A percentile compares a stretch with the other conserved stretches of the same genome.
Conservation (phyloP, 2,888 invertebrate species). For the Acleris cristana region DNA sequence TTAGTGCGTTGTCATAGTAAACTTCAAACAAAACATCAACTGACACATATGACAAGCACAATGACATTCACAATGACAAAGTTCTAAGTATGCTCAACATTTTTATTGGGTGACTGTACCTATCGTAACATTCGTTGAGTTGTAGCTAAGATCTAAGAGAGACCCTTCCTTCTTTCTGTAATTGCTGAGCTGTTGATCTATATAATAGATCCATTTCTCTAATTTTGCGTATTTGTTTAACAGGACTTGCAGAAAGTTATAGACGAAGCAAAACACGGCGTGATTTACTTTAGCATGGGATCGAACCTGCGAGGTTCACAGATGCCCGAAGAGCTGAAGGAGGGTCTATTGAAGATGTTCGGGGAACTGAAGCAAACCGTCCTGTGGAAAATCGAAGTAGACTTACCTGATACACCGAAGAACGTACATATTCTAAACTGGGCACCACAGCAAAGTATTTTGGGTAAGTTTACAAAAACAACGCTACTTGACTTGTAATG, state of each 20-base stretch:
- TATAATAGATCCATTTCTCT: too few species aligned
- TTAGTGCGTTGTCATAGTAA: too few species aligned
- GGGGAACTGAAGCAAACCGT: constrained; percentile 67
- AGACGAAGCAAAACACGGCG: constrained; percentile 60
- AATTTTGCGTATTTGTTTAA: background rate
- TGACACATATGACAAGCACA: too few species aligned
- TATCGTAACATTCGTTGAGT: too few species aligned
- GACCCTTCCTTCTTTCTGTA: too few species aligned
- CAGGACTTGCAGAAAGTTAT: constrained; percentile 61
- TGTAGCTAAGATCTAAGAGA: too few species aligned
- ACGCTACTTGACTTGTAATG: too few species aligned
- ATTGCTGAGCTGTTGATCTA: too few species aligned
- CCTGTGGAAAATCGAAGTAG: constrained; percentile 73
- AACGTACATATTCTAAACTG: constrained; percentile 71
- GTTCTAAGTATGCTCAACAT: too few species aligned
- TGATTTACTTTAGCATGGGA: constrained; percentile 71
- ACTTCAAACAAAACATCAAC: too few species aligned
- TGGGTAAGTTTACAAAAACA: constrained; percentile 41
- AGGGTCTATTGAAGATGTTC: constrained; percentile 59
- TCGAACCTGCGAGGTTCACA: constrained; percentile 57
- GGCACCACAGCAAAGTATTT: constrained; percentile 60
- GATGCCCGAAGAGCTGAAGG: constrained; percentile 52
- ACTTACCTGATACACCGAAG: constrained; percentile 54
- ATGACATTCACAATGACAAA: too few species aligned
- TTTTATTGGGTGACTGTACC: too few species aligned